Evolutionary conservation across 2,797 vertebrate species (phyloP).

Genomic region (Myotis planiceps): DNA sequence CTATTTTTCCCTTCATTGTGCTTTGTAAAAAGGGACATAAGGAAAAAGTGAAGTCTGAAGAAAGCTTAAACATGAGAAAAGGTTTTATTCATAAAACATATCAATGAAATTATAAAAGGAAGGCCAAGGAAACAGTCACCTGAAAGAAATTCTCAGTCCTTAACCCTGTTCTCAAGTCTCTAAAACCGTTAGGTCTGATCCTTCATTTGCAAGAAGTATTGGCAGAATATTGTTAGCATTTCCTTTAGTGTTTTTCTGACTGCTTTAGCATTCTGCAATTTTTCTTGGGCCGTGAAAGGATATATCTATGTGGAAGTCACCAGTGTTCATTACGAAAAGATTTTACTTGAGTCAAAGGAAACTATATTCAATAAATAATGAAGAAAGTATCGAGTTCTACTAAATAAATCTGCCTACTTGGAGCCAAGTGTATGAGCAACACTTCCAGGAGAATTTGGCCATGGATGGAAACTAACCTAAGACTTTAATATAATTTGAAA

Average conservation of each 20-base stretch:
- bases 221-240: background rate
- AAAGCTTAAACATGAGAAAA: background rate
- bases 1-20: background rate
- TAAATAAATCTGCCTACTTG: background rate
- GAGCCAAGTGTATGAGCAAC: background rate
- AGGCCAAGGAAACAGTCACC: background rate
- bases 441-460: background rate
- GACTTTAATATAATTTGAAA: background rate
- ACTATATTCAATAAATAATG: background rate
- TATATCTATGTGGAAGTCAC: background rate
- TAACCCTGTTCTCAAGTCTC: background rate
- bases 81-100: background rate
- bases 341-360: conserved; percentile 23
- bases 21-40: background rate
- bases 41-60: background rate
- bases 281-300: background rate
- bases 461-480: background rate
- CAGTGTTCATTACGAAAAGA: background rate
- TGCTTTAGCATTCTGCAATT: background rate
- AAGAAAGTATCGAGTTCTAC: background rate
- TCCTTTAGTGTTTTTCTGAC: background rate
- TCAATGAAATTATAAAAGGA: background rate
- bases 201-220: background rate
- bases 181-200: background rate
- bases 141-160: background rate